Evolutionary conservation across 37 sponge, comb jelly and placozoan species (phyloP), one percentile per base, ranked within the genome.

Genomic region (Agelas oroides): DNA sequence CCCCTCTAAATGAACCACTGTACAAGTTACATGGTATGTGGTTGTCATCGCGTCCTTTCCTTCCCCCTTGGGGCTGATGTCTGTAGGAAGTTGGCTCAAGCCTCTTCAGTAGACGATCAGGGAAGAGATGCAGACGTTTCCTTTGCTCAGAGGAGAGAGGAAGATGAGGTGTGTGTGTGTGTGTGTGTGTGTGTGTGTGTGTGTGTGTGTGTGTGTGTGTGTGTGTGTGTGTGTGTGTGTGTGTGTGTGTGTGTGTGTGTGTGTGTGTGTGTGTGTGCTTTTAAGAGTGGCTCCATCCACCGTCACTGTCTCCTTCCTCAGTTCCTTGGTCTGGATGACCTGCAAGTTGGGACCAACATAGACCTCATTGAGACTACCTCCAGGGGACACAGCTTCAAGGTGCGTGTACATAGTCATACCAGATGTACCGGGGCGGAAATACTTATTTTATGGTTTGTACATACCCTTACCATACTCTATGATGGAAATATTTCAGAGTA

Each of bases 251-350:
- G 16, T 15, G 70, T 33, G 70, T 34, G 3, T 69, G 70, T 33
- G 20, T 33, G 70, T 2, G 3, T 2, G 53, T 20, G n/a, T 20
- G 31, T 75, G 14, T 53, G 18, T 53, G 58, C n/a, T n/a, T n/a
- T n/a, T n/a, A n/a, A n/a, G n/a, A n/a, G n/a, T n/a, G n/a, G n/a
- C n/a, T n/a, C n/a, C n/a, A n/a, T 46, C 3, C 46, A 8, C 46
- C 3, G 46, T 12, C 6, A 3, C 46, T 46, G 46, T 46, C 46
- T 8, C 46, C 46, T 46, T 46, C n/a, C n/a, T n/a, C 46, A 46
- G 96, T 76, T 92, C 59, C 78, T 92, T 59, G 27, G 81, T n/a
- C 77, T 95, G 39, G 96, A 92, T 59, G 95, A 94, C 37, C 73
- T 95, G 23, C 53, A 37, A 68, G 94, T 85, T 54, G 87, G 75